Evolutionary conservation across 2,888 invertebrate genomes (phyloP), one percentile per base, ranked within the genome.

Genomic region (Candidula unifasciata): DNA sequence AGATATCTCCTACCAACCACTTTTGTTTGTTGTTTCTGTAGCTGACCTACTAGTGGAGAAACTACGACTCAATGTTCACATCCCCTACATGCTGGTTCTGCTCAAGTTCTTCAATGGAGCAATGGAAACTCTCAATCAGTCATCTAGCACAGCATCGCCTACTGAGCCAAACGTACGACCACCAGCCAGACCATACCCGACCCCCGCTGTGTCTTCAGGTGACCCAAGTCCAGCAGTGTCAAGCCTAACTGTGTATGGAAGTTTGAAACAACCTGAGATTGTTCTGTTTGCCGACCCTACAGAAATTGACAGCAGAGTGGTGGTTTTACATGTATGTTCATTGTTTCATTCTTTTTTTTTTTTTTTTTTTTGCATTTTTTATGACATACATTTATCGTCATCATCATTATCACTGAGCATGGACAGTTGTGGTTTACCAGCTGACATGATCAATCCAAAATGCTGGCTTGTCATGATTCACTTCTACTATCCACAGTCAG

Each of bases 201-300:
- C 80, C 44, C 37, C 74, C 37, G 74, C n/a, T 33, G 74, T 82
- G 27, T 44, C 57, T 3, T 52, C 69, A 21, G 84, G 87, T 44
- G 88, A 83, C 16, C 77, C 86, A 13, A 85, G 85, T 57, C 80
- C 86, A 18, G 68, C 83, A 5, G 78, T 81, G 68, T 13, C 95
- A 94, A 6, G 95, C 94, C 93, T 96, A 52, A 96, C 96, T 0
- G 94, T 97, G 88, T 96, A 96, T 0, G 94, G 96, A 37, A 95
- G 96, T 90, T 95, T 97, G 89, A 95, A 96, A 54, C 96, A 96
- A 91, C 97, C 97, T 0, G 97, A 97, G 93, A 94, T 97, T 78
- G 95, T 96, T 94, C 95, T 97, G 89, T 96, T 96, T 91, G 96
- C 96, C 0, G 93, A 94, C 74, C 94, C 94, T 5, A 91, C 91